Conservation (phyloP, 2,113 vertebrate species). For the Apeltes quadracus region DNA sequence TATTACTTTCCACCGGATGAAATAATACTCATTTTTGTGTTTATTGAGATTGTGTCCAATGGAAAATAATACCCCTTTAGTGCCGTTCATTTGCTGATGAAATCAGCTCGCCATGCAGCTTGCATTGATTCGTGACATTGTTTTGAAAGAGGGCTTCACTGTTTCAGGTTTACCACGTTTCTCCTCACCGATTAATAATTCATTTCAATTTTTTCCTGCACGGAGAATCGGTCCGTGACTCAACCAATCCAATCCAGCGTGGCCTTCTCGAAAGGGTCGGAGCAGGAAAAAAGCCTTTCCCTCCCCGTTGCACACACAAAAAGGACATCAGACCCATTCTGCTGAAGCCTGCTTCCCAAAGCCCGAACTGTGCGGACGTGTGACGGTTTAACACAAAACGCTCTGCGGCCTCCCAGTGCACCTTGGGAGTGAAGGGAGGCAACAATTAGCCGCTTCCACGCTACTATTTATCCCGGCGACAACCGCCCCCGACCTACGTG, state of each 20-base stretch:
- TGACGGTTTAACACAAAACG: too few species aligned
- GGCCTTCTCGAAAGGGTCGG: neutral
- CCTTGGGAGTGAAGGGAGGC: too few species aligned
- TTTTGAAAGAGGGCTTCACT: neutral
- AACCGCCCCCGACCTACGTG: constrained; percentile 31
- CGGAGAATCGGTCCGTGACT: neutral
- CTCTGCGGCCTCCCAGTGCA: constrained; percentile 40
- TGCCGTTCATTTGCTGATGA: constrained; percentile 23
- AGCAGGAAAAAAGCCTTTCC: constrained; percentile 30
- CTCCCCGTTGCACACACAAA: constrained; percentile 29
- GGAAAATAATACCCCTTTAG: constrained; percentile 5
- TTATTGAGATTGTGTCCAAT: constrained; percentile 16
- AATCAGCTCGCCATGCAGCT: neutral
- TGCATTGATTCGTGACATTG: constrained; percentile 21
- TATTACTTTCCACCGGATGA: neutral
- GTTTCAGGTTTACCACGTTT: neutral
- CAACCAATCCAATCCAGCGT: neutral
- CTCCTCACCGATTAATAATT: constrained; percentile 5
- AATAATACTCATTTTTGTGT: neutral
- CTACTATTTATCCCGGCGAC: constrained; percentile 52
- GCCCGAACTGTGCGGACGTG: constrained; percentile 54
- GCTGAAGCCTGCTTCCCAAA: constrained; percentile 39
- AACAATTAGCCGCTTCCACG: constrained; percentile 67
- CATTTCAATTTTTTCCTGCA: constrained; percentile 3
- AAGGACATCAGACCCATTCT: constrained; percentile 23